phyloP scores from a whole-genome alignment of 2,797 vertebrate genomes.

The Coregonus ussuriensis region DNA sequence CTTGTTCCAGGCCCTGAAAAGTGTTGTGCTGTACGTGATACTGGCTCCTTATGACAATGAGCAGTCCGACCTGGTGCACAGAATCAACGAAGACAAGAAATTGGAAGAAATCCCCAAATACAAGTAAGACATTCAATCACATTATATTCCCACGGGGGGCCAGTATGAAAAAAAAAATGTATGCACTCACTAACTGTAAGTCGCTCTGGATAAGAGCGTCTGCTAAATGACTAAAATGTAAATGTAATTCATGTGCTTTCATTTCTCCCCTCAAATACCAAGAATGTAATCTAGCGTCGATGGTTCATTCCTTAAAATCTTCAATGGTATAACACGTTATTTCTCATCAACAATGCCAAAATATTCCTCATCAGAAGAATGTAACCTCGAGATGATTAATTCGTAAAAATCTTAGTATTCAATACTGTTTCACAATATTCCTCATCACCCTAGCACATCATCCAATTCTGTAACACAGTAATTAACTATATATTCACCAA shows the following conservation, averaged over 20 bases:
- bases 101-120: constrained; percentile 98
- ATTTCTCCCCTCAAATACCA: too few relatives aligned
- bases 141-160: too few relatives aligned
- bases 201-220: too few relatives aligned
- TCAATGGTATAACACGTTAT: not conserved
- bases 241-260: not conserved
- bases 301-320: too few relatives aligned
- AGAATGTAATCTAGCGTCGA: too few relatives aligned
- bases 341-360: not conserved
- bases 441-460: too few relatives aligned
- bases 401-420: not conserved
- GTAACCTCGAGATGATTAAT: not conserved
- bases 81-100: constrained; percentile 95
- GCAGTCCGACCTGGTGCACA: constrained; percentile 96
- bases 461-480: too few relatives aligned
- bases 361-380: not conserved
- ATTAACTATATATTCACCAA: too few relatives aligned
- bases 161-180: too few relatives aligned
- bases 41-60: constrained; percentile 97
- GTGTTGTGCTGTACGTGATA: constrained; percentile 95
- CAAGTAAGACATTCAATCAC: constrained; percentile 78
- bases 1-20: constrained; percentile 90
- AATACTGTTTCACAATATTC: not conserved
- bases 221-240: too few relatives aligned
- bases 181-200: too few relatives aligned